These are phyloP conservation scores for Otolemur crassicaudatus DNA, from an alignment of 2,797 vertebrate genomes.

Conservation along the genomic window DNA sequence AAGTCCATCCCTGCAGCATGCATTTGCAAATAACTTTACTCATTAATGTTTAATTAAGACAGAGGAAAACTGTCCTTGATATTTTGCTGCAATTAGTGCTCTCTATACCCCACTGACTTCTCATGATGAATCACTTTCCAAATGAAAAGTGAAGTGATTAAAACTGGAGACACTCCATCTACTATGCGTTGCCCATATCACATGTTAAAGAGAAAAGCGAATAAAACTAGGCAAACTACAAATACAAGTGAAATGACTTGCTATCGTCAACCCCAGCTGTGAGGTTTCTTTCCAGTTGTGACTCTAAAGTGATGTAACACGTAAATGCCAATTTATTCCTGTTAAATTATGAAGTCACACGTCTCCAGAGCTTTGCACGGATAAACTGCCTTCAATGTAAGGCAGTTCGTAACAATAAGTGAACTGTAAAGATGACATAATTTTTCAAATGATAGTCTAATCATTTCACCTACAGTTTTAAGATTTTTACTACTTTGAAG, in stretches of 20 bases:
- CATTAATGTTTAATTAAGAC: constrained; percentile 93
- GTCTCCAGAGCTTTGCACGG: background rate
- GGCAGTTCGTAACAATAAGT: background rate
- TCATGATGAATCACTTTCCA: constrained; percentile 92
- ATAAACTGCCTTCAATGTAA: background rate
- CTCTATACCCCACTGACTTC: constrained; percentile 90
- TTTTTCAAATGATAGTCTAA: background rate
- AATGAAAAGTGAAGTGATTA: constrained; percentile 92
- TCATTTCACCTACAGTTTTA: background rate
- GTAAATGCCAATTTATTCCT: background rate
- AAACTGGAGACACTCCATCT: constrained; percentile 88
- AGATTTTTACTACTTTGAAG: background rate
- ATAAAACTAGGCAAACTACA: constrained; percentile 27
- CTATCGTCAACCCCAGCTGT: background rate
- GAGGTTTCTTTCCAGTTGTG: background rate
- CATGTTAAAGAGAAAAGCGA: constrained; percentile 77
- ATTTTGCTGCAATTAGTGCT: constrained; percentile 91
- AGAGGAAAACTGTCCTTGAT: constrained; percentile 92
- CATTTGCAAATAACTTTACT: constrained; percentile 91
- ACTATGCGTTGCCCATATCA: constrained; percentile 78
- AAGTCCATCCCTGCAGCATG: constrained; percentile 88
- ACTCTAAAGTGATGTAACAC: background rate
- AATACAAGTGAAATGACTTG: background rate
- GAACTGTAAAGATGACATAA: background rate
- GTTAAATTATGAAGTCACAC: background rate